Evolutionary conservation across 2,113 vertebrate species (phyloP).

Genomic region (Malurus melanocephalus): DNA sequence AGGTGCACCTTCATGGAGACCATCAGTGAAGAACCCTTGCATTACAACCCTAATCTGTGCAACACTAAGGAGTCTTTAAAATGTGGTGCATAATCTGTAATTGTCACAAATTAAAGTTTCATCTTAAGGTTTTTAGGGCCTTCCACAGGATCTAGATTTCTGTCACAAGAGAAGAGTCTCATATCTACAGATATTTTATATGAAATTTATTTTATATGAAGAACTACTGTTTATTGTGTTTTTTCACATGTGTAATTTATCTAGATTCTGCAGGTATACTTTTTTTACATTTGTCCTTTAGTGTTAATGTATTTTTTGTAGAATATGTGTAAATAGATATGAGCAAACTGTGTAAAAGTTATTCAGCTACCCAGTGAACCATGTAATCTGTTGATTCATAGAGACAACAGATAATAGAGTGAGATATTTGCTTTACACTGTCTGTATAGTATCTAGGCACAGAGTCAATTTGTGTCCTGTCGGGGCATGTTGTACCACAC

Average conservation of each 20-base stretch:
- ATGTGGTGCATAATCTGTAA: not conserved
- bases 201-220: not conserved
- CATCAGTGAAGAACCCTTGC: not conserved
- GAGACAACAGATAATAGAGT: conserved; percentile 84
- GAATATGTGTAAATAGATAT: conserved; percentile 81
- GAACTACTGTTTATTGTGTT: not conserved
- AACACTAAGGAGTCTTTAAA: not conserved
- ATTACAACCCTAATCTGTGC: not conserved
- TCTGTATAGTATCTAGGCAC: conserved; percentile 62
- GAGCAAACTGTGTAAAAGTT: conserved; percentile 82
- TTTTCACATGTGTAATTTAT: conserved; percentile 53
- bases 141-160: not conserved
- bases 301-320: conserved; percentile 76
- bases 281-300: conserved; percentile 66
- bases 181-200: not conserved
- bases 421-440: conserved; percentile 79
- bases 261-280: conserved; percentile 31
- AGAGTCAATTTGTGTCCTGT: conserved; percentile 80
- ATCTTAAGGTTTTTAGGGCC: not conserved
- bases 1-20: not conserved
- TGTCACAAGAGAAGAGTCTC: not conserved
- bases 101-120: not conserved
- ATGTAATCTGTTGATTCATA: conserved; percentile 82
- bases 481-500: conserved; percentile 77
- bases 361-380: conserved; percentile 80